Percentiles rank a stretch among this genome's conserved stretches.
Conservation (phyloP, 2,113 vertebrate species). For the Maccullochella peelii region DNA sequence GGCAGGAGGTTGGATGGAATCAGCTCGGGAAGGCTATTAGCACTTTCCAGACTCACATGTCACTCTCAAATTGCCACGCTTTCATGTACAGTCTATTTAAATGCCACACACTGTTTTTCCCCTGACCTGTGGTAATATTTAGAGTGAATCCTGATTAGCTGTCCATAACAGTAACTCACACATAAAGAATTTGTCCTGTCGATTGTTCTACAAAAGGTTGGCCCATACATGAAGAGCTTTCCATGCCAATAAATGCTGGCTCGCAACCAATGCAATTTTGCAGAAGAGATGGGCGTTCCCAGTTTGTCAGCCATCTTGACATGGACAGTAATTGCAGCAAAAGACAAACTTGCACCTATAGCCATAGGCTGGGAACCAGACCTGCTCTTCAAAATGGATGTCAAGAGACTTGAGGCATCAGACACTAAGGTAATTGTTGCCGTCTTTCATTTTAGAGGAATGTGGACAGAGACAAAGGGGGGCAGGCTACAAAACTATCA, state of each 20-base stretch:
- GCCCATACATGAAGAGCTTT: conserved; percentile 51
- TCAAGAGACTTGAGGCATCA: conserved; percentile 73
- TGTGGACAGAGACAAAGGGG: conserved; percentile 76
- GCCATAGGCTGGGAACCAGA: conserved; percentile 55
- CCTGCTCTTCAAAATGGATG: conserved; percentile 69
- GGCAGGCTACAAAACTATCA: conserved; percentile 73
- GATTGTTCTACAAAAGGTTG: conserved; percentile 56
- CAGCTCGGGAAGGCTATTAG: conserved; percentile 73
- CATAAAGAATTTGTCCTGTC: conserved; percentile 27
- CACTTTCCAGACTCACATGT: conserved; percentile 74
- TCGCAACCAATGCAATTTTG: conserved; percentile 28
- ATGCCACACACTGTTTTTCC: conserved; percentile 45
- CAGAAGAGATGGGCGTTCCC: conserved; percentile 32
- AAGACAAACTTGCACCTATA: conserved; percentile 26
- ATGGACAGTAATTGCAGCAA: conserved; percentile 58
- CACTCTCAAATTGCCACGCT: conserved; percentile 69
- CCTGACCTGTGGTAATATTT: conserved; percentile 70
- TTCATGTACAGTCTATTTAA: conserved; percentile 70
- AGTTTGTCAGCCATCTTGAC: conserved; percentile 51
- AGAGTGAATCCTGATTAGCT: conserved; percentile 57
- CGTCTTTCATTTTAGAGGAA: conserved; percentile 77
- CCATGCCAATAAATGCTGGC: conserved; percentile 48
- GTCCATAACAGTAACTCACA: conserved; percentile 38
- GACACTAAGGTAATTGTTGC: conserved; percentile 67
- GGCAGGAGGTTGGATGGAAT: conserved; percentile 75